Conservation (phyloP, 23 tunicate species). For the Halocynthia roretzi region DNA sequence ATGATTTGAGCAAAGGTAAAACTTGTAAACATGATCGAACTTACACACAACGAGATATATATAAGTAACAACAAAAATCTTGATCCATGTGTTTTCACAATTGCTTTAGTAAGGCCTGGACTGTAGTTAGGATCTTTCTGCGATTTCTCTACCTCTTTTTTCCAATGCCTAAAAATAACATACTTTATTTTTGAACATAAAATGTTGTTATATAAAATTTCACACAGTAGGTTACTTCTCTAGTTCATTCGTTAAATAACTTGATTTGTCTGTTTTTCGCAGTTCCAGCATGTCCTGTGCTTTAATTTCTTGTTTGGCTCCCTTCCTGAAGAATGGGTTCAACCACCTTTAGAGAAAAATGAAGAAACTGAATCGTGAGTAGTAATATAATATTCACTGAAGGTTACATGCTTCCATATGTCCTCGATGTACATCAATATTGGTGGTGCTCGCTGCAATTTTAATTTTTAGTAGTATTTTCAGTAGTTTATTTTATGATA, state of each 20-base stretch:
- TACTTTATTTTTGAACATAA: neutral
- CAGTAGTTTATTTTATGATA: no score
- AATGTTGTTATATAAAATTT: neutral
- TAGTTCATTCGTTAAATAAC: slow-evolving; percentile 6
- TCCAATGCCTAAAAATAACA: slow-evolving; percentile 23
- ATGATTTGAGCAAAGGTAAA: no score
- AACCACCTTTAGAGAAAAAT: slow-evolving; percentile 30
- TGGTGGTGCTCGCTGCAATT: no score
- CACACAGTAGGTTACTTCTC: slow-evolving; percentile 13
- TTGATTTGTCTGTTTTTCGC: slow-evolving; percentile 17
- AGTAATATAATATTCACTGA: no score
- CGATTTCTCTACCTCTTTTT: slow-evolving; percentile 10
- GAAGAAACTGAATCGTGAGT: no score
- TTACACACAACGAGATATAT: neutral
- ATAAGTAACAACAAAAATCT: neutral
- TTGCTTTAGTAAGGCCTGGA: slow-evolving; percentile 13
- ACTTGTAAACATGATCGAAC: neutral
- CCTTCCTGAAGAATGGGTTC: slow-evolving; percentile 30
- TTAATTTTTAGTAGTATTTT: no score
- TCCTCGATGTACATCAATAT: no score
- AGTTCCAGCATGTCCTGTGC: slow-evolving; percentile 30
- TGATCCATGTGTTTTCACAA: slow-evolving; percentile 16
- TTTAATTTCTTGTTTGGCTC: slow-evolving; percentile 26
- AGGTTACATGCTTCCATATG: no score
- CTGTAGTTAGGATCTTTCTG: neutral